Conservation (phyloP, 2,113 vertebrate genomes). For the Craseonycteris thonglongyai region DNA sequence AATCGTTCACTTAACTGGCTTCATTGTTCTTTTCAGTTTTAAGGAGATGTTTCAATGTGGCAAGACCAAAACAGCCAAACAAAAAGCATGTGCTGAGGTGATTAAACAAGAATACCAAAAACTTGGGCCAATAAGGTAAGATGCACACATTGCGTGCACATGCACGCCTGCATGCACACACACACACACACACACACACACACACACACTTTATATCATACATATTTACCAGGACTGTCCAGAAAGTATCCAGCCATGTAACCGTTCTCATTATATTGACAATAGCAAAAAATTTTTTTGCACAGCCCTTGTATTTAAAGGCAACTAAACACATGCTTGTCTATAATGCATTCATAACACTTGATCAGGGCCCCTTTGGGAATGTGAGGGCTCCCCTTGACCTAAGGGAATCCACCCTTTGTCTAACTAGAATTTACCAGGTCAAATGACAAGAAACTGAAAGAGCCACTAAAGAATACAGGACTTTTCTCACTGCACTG, state of each 20-base stretch:
- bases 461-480: not conserved
- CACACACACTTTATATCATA: not conserved
- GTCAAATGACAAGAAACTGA: not conserved
- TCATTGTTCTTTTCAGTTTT: slow-evolving; percentile 78
- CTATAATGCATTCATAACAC: not conserved
- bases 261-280: too few relatives aligned
- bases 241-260: too few relatives aligned
- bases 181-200: not conserved
- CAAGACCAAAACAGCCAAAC: slow-evolving; percentile 76
- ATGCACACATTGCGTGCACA: not conserved
- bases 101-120: slow-evolving; percentile 85
- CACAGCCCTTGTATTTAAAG: too few relatives aligned
- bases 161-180: not conserved
- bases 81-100: slow-evolving; percentile 81
- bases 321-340: not conserved
- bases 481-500: not conserved
- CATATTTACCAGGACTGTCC: too few relatives aligned
- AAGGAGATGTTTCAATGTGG: slow-evolving; percentile 82
- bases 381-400: not conserved
- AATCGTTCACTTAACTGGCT: not conserved
- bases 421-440: not conserved
- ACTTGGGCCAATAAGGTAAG: slow-evolving; percentile 85
- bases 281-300: too few relatives aligned
- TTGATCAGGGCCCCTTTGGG: not conserved
- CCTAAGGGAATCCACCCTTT: not conserved